Percentiles rank a stretch among this genome's conserved stretches.
Conservation (phyloP, 2,113 vertebrate species). For the Aleadryas rufinucha region DNA sequence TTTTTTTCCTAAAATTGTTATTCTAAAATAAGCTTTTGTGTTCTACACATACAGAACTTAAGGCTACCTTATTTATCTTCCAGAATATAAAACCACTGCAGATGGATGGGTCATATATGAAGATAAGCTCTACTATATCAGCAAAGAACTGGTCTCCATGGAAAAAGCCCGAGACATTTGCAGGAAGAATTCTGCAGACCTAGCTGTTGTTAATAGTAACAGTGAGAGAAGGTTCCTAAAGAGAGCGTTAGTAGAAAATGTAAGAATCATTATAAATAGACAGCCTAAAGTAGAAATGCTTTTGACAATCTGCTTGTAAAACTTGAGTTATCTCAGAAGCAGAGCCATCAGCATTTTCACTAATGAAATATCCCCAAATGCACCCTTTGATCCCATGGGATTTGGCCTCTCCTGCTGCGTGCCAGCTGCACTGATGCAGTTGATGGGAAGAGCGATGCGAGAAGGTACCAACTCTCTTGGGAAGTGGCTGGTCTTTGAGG, state of each 20-base stretch:
- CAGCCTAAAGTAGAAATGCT: not conserved
- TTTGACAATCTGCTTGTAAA: not conserved
- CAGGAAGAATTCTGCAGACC: conserved; percentile 81
- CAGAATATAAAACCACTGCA: conserved; percentile 78
- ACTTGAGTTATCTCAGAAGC: not conserved
- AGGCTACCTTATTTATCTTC: not conserved
- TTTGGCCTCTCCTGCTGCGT: not conserved
- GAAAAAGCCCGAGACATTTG: conserved; percentile 83
- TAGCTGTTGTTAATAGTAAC: conserved; percentile 79
- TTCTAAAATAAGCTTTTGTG: not conserved
- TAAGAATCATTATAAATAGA: not conserved
- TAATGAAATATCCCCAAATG: not conserved
- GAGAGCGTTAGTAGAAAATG: conserved; percentile 73
- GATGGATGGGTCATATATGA: conserved; percentile 89
- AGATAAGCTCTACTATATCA: conserved; percentile 85
- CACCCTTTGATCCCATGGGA: not conserved
- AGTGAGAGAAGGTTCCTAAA: conserved; percentile 86
- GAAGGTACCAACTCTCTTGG: not conserved
- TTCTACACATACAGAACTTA: not conserved
- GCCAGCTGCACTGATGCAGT: fast-evolving
- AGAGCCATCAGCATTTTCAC: not conserved
- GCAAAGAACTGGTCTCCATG: conserved; percentile 75
- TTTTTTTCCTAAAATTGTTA: not conserved
- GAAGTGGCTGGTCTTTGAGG: not conserved
- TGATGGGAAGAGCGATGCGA: fast-evolving